A percentile compares a stretch with the other conserved stretches of the same genome.
Conservation (phyloP, 2,797 vertebrate species). For the Sebastes miniatus region DNA sequence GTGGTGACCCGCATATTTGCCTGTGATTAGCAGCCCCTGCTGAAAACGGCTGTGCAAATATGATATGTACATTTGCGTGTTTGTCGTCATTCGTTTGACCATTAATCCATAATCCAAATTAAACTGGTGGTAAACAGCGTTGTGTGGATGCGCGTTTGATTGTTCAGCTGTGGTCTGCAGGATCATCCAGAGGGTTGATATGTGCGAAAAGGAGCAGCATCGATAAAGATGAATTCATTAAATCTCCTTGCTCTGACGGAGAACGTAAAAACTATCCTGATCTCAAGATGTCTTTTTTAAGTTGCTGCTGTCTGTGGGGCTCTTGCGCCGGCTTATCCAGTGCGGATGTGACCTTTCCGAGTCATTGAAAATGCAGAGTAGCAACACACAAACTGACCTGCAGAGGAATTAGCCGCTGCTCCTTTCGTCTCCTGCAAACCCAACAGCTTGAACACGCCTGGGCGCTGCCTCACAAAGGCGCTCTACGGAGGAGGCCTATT, state of each 20-base stretch:
- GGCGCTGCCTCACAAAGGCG: slow-evolving; percentile 80
- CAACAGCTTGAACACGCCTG: slow-evolving; percentile 84
- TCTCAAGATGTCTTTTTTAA: neutral
- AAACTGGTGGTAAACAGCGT: slow-evolving; percentile 60
- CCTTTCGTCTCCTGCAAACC: slow-evolving; percentile 73
- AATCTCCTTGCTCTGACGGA: neutral
- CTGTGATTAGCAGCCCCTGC: slow-evolving; percentile 65
- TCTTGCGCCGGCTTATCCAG: slow-evolving; percentile 22
- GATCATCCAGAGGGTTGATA: slow-evolving; percentile 43
- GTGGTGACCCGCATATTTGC: slow-evolving; percentile 67
- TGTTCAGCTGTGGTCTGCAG: slow-evolving; percentile 70
- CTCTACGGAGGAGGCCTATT: slow-evolving; percentile 75
- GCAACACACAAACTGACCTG: slow-evolving; percentile 77
- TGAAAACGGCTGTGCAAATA: slow-evolving; percentile 76
- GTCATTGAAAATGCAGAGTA: slow-evolving; percentile 74
- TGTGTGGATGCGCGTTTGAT: slow-evolving; percentile 57
- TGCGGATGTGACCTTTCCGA: slow-evolving; percentile 69
- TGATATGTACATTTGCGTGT: slow-evolving; percentile 74
- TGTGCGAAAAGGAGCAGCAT: slow-evolving; percentile 12
- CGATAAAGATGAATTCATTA: slow-evolving; percentile 23
- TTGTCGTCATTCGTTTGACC: slow-evolving; percentile 68
- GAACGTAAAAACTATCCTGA: neutral
- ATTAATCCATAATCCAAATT: slow-evolving; percentile 77
- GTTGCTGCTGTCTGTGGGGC: neutral
- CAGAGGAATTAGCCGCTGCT: slow-evolving; percentile 80